phyloP scores from a whole-genome alignment of 2,797 vertebrate genomes.

The Triplophysa yarkandensis region DNA sequence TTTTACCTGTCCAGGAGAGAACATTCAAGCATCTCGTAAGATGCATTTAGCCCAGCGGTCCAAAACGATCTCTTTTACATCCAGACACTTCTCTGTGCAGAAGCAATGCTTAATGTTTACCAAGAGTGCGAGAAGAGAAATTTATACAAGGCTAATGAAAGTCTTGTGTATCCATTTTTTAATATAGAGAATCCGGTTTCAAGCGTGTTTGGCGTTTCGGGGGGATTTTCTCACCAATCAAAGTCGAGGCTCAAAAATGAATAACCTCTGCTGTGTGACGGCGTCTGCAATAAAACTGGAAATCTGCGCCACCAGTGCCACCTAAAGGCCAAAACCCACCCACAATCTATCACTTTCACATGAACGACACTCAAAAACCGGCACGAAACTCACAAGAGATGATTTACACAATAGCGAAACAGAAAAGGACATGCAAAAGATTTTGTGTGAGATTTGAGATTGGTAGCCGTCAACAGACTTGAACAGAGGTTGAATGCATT shows the following conservation, averaged over 20 bases:
- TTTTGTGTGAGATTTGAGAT: neutral
- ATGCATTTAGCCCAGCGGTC: slow-evolving; percentile 14
- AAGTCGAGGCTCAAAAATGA: slow-evolving; percentile 18
- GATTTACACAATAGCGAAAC: neutral
- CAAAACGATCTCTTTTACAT: slow-evolving; percentile 5
- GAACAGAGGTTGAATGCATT: slow-evolving; percentile 5
- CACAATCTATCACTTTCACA: neutral
- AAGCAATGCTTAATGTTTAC: slow-evolving; percentile 14
- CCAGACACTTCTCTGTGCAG: slow-evolving; percentile 14
- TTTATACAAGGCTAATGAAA: slow-evolving; percentile 25
- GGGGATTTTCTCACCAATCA: slow-evolving; percentile 26
- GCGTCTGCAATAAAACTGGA: neutral
- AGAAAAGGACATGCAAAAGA: neutral
- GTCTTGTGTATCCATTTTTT: slow-evolving; percentile 18
- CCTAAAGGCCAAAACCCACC: slow-evolving; percentile 48
- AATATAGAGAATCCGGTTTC: slow-evolving; percentile 5
- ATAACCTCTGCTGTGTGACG: neutral
- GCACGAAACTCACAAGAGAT: neutral
- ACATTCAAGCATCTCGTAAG: neutral
- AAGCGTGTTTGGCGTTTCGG: slow-evolving; percentile 28
- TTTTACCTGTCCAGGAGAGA: neutral
- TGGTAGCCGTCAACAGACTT: neutral
- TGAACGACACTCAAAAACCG: neutral
- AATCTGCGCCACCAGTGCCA: slow-evolving; percentile 53
- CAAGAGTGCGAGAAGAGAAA: slow-evolving; percentile 5